Conservation (phyloP, 2,113 vertebrate genomes). For the Dasyurus viverrinus region DNA sequence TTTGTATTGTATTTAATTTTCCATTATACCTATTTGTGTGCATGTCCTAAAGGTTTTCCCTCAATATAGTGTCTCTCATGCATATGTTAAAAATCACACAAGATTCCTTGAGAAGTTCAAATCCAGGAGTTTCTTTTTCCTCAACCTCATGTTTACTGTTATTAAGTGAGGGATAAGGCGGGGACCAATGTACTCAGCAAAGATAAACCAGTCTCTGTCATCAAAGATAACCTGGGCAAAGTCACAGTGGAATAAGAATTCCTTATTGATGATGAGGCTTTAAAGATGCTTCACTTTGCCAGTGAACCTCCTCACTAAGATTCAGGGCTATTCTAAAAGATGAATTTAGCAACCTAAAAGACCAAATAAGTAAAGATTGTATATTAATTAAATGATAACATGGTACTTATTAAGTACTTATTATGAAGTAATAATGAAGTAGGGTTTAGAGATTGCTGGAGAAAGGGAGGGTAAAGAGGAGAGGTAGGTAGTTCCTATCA, state of each 20-base stretch:
- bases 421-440: too few relatives aligned
- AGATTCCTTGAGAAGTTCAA: background rate
- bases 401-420: too few relatives aligned
- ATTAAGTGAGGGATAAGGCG: background rate
- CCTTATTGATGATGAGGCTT: background rate
- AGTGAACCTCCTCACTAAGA: background rate
- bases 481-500: too few relatives aligned
- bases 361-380: background rate
- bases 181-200: background rate
- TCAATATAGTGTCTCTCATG: background rate
- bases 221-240: background rate
- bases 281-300: background rate
- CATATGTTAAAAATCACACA: background rate
- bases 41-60: background rate
- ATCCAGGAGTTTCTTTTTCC: background rate
- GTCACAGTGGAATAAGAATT: background rate
- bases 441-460: too few relatives aligned
- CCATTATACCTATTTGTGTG: background rate
- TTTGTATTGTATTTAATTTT: background rate
- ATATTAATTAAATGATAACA: too few relatives aligned
- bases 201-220: background rate
- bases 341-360: background rate
- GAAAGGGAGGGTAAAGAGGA: too few relatives aligned
- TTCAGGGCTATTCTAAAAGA: background rate
- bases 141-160: background rate